phyloP scores from a whole-genome alignment of 2,888 invertebrate genomes.

The Bursaphelenchus okinawaensis region DNA sequence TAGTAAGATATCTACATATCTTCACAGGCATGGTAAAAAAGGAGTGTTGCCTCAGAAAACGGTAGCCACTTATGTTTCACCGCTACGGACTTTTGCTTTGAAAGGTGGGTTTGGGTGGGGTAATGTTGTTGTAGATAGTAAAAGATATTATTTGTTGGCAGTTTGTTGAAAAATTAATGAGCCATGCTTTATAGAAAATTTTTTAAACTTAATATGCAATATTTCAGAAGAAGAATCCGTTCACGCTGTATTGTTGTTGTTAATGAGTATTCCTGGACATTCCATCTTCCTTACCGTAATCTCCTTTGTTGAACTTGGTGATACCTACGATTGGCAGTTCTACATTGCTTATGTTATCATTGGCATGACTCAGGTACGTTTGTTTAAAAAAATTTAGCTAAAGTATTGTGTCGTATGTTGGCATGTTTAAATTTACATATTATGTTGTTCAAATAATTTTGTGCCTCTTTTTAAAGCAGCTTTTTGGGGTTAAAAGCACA shows the following conservation, averaged over 20 bases:
- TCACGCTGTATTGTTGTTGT: conserved; percentile 37
- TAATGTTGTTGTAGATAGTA: neutral
- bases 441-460: too few relatives aligned
- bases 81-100: conserved; percentile 26
- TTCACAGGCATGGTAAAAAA: conserved; percentile 31
- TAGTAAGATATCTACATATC: conserved; percentile 39
- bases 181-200: too few relatives aligned
- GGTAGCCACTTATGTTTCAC: conserved; percentile 23
- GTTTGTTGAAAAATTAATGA: too few relatives aligned
- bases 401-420: too few relatives aligned
- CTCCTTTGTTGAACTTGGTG: conserved; percentile 16
- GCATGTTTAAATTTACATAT: too few relatives aligned
- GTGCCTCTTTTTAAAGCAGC: too few relatives aligned
- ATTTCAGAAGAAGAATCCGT: conserved; percentile 42
- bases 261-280: conserved; percentile 42
- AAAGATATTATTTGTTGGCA: neutral
- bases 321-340: conserved; percentile 2
- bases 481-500: too few relatives aligned
- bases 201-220: conserved; percentile 2
- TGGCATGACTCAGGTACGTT: conserved; percentile 16
- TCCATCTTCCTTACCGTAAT: conserved; percentile 41
- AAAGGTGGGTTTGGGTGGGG: conserved; percentile 20
- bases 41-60: conserved; percentile 18
- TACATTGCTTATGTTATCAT: conserved; percentile 8
- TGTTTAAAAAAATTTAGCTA: neutral